Conservation (phyloP, 2,888 invertebrate genomes). For the Macrosiphum euphorbiae region DNA sequence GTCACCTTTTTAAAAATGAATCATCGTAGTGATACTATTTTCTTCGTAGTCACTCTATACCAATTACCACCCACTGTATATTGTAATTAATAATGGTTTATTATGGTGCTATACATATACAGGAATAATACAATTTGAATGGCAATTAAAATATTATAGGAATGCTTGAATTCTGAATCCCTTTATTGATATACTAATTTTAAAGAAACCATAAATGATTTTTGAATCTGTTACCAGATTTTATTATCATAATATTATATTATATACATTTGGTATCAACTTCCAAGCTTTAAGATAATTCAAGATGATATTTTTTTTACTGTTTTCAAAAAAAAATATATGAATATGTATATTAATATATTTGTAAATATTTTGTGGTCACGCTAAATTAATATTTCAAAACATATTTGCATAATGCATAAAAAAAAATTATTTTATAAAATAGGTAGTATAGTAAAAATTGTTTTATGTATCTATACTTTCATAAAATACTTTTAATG, state of each 20-base stretch:
- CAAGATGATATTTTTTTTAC: background rate
- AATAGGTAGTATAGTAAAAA: background rate
- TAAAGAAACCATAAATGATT: background rate
- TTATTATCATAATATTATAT: background rate
- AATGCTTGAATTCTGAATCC: background rate
- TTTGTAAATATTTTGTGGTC: background rate
- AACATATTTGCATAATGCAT: background rate
- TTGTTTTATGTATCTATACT: background rate
- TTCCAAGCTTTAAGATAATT: background rate
- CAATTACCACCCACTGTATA: background rate
- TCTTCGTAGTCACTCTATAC: background rate
- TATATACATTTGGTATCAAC: background rate
- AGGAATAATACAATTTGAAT: background rate
- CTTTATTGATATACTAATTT: background rate
- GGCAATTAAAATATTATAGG: constrained; percentile 2
- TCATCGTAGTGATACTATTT: background rate
- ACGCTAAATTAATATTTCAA: background rate
- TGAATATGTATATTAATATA: background rate
- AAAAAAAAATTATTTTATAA: background rate
- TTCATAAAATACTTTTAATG: background rate
- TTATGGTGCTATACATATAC: background rate
- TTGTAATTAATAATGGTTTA: background rate
- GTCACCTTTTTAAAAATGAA: background rate
- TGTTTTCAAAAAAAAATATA: background rate
- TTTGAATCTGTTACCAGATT: background rate